Evolutionary conservation across 2,888 invertebrate genomes (phyloP), one percentile per base, ranked within the genome.

Genomic region (Biston stratarius): DNA sequence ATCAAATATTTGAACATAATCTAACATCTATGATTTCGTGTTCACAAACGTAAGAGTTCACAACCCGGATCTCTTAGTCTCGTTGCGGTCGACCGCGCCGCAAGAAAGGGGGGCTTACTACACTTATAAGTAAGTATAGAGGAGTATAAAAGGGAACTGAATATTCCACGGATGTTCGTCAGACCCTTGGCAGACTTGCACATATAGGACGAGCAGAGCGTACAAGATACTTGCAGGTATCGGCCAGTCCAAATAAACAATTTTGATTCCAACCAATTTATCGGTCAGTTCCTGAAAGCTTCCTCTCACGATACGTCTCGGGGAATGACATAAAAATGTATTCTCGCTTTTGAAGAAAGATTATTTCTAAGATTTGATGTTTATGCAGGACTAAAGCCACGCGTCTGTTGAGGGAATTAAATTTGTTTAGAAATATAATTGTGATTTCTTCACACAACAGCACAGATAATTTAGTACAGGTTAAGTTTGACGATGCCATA

Each of bases 21-120:
- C 53, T 44, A 48, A 62, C 67, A 70, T 74, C 65, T 70, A 65
- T 67, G 64, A 73, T 70, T 70, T 70, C 49, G 57, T 38, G 2
- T 38, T 6, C 6, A 38, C 38, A 69, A 59, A 68, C 70, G 67
- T 64, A 52, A 68, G 56, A 67, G 63, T 55, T 57, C 63, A 60
- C 55, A 74, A 71, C 61, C 63, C 69, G 71, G 73, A 75, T 72
- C 45, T 63, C 38, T 45, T 24, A 59, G 56, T 38, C 60, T 72
- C 74, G 77, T 74, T 69, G 73, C 74, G 77, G 71, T 80, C 65
- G 74, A 80, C 82, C 76, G 72, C 81, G 74, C 72, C 77, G 70
- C 70, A 68, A 82, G 82, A 82, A 85, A 85, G 11, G 24, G n/a
- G 42, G 42, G 12, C 42, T n/a, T n/a, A n/a, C n/a, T n/a, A n/a